Percentiles rank a stretch among this genome's conserved stretches.
Evolutionary conservation across 2,113 vertebrate genomes (phyloP).

Genomic region (Stictonetta naevosa): DNA sequence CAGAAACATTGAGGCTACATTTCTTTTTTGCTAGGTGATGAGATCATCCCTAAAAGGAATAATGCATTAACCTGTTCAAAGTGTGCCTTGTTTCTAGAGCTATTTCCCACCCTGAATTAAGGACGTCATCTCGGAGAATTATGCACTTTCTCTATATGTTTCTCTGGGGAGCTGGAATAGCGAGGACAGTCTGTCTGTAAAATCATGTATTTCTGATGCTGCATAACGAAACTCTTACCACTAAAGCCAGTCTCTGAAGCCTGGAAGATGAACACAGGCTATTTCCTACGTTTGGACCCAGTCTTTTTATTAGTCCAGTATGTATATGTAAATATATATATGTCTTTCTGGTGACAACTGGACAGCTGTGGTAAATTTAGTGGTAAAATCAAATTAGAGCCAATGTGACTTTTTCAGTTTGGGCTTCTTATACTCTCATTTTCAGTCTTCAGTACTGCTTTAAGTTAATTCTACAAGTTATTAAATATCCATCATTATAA

Average conservation of each 20-base stretch:
- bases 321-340: neutral
- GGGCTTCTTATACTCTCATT: neutral
- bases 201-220: neutral
- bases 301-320: neutral
- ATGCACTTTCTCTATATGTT: neutral
- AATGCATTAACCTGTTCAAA: neutral
- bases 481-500: neutral
- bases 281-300: neutral
- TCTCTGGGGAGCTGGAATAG: neutral
- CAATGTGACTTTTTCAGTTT: neutral
- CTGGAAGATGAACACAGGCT: neutral
- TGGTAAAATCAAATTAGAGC: neutral
- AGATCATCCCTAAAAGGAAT: constrained; percentile 18
- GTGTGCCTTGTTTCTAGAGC: neutral
- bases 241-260: neutral
- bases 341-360: neutral
- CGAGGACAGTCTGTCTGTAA: neutral
- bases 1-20: neutral
- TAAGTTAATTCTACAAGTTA: neutral
- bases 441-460: neutral
- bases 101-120: neutral
- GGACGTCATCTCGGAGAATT: neutral
- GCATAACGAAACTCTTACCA: accelerated
- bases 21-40: constrained; percentile 2
- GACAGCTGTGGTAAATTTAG: neutral